These are phyloP conservation scores for Actinemys pallida DNA, from an alignment of 2,113 vertebrate genomes.

Conservation along the genomic window DNA sequence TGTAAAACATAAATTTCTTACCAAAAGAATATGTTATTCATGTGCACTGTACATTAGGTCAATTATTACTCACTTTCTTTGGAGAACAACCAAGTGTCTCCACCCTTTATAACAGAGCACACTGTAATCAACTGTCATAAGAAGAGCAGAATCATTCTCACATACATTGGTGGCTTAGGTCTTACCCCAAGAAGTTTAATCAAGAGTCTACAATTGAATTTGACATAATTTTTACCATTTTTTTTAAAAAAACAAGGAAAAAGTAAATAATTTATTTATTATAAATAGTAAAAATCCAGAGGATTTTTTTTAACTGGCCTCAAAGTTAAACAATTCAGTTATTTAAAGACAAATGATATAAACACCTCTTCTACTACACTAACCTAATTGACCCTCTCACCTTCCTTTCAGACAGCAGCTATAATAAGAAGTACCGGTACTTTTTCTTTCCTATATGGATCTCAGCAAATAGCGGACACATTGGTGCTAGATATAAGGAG, in stretches of 20 bases:
- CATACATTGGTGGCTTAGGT: constrained; percentile 42
- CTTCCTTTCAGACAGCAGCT: constrained; percentile 61
- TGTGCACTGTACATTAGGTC: constrained; percentile 86
- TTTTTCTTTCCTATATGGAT: constrained; percentile 29
- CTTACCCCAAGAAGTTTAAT: constrained; percentile 36
- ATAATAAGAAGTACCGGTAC: constrained; percentile 23
- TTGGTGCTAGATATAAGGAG: constrained; percentile 43
- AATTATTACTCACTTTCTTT: constrained; percentile 86
- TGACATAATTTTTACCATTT: constrained; percentile 45
- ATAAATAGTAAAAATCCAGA: constrained; percentile 52
- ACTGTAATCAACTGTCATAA: constrained; percentile 76
- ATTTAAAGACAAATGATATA: constrained; percentile 76
- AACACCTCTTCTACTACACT: constrained; percentile 70
- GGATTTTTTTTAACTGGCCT: constrained; percentile 62
- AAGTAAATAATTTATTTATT: constrained; percentile 69
- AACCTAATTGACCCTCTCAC: constrained; percentile 67
- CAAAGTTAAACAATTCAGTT: constrained; percentile 69
- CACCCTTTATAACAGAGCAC: constrained; percentile 78
- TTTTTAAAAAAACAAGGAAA: constrained; percentile 29
- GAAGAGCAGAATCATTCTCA: constrained; percentile 67
- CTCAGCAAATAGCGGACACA: constrained; percentile 54
- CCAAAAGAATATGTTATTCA: constrained; percentile 84
- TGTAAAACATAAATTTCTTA: constrained; percentile 79
- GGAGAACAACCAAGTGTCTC: constrained; percentile 80
- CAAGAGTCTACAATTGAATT: constrained; percentile 49